Evolutionary conservation across 2,888 invertebrate species (phyloP).

Genomic region (Euplagia quadripunctaria): DNA sequence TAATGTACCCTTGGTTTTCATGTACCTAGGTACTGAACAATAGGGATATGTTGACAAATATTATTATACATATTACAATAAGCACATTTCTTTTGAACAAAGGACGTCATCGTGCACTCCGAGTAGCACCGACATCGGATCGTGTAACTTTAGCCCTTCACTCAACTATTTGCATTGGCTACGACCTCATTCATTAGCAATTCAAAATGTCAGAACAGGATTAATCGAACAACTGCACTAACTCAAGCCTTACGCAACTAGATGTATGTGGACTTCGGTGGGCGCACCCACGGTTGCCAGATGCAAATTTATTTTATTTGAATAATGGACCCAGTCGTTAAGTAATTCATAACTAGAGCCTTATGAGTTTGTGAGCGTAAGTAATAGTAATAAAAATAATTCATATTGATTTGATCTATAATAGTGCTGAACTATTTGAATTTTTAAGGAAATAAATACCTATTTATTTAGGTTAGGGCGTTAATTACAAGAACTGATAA

Average conservation of each 20-base stretch:
- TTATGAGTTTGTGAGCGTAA: conserved; percentile 37
- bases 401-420: not conserved
- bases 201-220: conserved; percentile 52
- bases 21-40: too few species aligned
- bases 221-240: conserved; percentile 47
- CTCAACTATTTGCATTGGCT: conserved; percentile 41
- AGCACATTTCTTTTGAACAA: not conserved
- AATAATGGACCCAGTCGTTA: conserved; percentile 48
- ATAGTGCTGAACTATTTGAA: not conserved
- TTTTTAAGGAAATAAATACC: not conserved
- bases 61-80: too few species aligned
- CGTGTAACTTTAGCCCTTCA: conserved; percentile 37
- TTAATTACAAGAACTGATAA: not conserved
- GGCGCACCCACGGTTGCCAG: conserved; percentile 61
- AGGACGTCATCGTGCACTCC: not conserved
- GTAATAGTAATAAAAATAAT: conserved; percentile 14
- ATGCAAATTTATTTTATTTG: conserved; percentile 56
- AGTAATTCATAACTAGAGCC: conserved; percentile 44
- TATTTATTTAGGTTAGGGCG: not conserved
- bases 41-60: too few species aligned
- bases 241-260: conserved; percentile 49
- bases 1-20: too few species aligned
- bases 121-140: not conserved
- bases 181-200: conserved; percentile 51
- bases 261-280: conserved; percentile 44